A percentile compares a stretch with the other conserved stretches of the same genome.
These are phyloP conservation scores for Cydia pomonella DNA, from an alignment of 1,140 invertebrate genomes.

Conservation along the genomic window DNA sequence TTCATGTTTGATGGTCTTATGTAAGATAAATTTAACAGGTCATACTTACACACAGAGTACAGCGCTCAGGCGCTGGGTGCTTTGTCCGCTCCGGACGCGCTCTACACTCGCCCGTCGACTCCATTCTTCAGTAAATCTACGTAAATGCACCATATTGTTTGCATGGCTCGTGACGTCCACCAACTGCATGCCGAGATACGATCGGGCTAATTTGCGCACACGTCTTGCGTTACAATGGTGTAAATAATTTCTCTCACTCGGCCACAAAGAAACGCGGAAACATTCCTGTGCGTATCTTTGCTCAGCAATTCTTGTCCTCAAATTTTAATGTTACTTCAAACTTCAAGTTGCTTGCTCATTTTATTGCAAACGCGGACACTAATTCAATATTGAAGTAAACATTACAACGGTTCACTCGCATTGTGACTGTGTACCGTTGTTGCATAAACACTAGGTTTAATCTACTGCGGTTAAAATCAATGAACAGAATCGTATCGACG, in stretches of 20 bases:
- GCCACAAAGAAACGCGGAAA: slow-evolving; percentile 47
- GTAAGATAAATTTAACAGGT: background rate
- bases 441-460: slow-evolving; percentile 63
- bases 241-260: slow-evolving; percentile 46
- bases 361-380: slow-evolving; percentile 48
- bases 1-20: background rate
- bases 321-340: slow-evolving; percentile 43
- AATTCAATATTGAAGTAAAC: slow-evolving; percentile 64
- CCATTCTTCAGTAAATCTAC: slow-evolving; percentile 35
- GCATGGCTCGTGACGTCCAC: slow-evolving; percentile 40
- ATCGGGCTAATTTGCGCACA: slow-evolving; percentile 51
- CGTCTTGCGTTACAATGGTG: slow-evolving; percentile 41
- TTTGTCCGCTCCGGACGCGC: slow-evolving; percentile 36
- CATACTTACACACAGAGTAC: background rate
- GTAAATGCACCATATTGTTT: slow-evolving; percentile 49
- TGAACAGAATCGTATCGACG: slow-evolving; percentile 63
- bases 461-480: slow-evolving; percentile 66
- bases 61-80: background rate
- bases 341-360: slow-evolving; percentile 47
- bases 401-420: slow-evolving; percentile 53
- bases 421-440: slow-evolving; percentile 60
- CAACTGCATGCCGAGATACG: slow-evolving; percentile 43
- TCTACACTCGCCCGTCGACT: slow-evolving; percentile 1
- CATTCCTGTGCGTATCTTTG: slow-evolving; percentile 47
- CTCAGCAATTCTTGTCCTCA: slow-evolving; percentile 41